These are phyloP conservation scores for Tetragonisca angustula DNA, from an alignment of 2,888 invertebrate genomes.

Conservation along the genomic window DNA sequence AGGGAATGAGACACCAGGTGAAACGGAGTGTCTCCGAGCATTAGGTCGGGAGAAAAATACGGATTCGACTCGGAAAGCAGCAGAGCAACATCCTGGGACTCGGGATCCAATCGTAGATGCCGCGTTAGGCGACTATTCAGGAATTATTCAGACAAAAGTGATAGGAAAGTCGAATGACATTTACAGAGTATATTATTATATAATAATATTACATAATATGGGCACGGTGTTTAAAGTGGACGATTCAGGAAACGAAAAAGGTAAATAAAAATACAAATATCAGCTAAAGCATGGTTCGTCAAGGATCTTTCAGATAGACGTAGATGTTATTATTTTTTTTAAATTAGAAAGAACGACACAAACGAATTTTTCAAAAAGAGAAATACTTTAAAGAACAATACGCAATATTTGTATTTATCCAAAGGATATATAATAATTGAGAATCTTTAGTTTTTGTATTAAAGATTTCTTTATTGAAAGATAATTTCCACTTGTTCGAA, in stretches of 20 bases:
- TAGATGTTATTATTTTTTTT: no score
- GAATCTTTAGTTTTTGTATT: neutral
- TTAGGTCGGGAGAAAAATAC: constrained; percentile 47
- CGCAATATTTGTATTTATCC: neutral
- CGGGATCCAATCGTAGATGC: constrained; percentile 18
- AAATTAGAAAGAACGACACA: neutral
- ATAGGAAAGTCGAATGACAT: neutral
- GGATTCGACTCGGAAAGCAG: constrained; percentile 37
- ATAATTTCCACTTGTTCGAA: neutral
- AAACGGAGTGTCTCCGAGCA: constrained; percentile 12
- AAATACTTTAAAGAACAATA: neutral
- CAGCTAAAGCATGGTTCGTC: no score
- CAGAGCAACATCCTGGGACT: constrained; percentile 38
- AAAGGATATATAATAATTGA: neutral
- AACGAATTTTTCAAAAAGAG: neutral
- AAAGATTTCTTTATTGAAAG: neutral
- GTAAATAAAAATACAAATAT: no score
- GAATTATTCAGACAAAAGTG: neutral
- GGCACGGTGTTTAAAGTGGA: no score
- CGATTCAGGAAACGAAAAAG: no score
- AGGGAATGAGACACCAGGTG: constrained; percentile 19
- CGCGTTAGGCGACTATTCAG: neutral
- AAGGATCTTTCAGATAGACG: no score
- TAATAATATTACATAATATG: neutral
- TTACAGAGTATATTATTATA: neutral